Percentiles rank a stretch among this genome's conserved stretches.
Evolutionary conservation across 2,888 invertebrate genomes (phyloP).

Genomic region (Prenolepis imparis): DNA sequence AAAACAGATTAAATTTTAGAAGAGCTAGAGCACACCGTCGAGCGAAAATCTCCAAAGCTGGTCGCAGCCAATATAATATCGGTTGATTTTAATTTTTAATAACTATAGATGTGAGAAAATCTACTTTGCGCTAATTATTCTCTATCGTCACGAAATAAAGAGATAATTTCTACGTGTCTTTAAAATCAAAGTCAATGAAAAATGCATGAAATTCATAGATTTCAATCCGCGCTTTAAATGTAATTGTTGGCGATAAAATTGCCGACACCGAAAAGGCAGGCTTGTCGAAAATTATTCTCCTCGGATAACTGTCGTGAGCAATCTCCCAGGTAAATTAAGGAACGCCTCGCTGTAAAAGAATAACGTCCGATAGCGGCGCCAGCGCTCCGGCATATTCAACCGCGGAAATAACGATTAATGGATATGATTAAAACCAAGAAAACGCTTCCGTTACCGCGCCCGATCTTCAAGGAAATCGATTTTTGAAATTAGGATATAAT

Average conservation of each 20-base stretch:
- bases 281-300: constrained; percentile 33
- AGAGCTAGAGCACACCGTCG: background rate
- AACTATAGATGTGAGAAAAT: background rate
- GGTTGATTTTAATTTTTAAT: background rate
- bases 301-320: constrained; percentile 35
- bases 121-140: background rate
- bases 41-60: background rate
- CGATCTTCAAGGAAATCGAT: constrained; percentile 39
- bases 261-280: constrained; percentile 18
- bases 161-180: background rate
- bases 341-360: constrained; percentile 43
- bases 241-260: background rate
- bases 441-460: constrained; percentile 11
- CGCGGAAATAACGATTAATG: constrained; percentile 49
- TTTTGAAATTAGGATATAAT: constrained; percentile 35
- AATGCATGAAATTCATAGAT: background rate
- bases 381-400: constrained; percentile 10
- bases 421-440: constrained; percentile 39
- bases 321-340: constrained; percentile 33
- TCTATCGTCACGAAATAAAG: background rate
- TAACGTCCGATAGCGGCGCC: constrained; percentile 18
- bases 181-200: background rate
- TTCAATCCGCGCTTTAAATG: background rate
- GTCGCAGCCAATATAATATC: background rate
- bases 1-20: constrained; percentile 20